A percentile compares a stretch with the other conserved stretches of the same genome.
phyloP scores from a whole-genome alignment of 2,888 invertebrate species.

The Noctua comes region DNA sequence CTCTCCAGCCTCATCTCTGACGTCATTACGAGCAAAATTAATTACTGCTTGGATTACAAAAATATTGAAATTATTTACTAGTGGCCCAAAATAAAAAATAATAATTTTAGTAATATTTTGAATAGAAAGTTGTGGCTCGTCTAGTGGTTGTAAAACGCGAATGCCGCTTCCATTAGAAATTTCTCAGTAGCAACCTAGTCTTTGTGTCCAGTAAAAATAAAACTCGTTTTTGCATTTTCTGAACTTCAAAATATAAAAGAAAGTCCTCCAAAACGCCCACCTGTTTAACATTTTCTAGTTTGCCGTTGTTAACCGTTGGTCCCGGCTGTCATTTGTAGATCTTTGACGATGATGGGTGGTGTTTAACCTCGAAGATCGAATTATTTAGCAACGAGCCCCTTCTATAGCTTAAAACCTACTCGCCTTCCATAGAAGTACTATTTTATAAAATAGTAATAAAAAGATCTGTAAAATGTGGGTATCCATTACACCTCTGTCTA shows the following conservation, averaged over 20 bases:
- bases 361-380: not conserved
- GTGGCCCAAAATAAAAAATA: no score
- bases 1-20: not conserved
- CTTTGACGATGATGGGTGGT: not conserved
- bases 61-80: not conserved
- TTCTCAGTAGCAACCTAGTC: not conserved
- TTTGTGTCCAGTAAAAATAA: not conserved
- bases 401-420: not conserved
- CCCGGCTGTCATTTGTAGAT: not conserved
- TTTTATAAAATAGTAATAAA: not conserved
- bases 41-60: not conserved
- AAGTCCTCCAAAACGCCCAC: not conserved
- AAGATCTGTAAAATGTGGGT: not conserved
- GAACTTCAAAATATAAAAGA: not conserved
- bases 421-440: no score
- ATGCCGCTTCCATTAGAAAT: not conserved
- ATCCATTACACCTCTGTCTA: constrained; percentile 5
- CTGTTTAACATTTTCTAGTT: not conserved
- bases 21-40: not conserved
- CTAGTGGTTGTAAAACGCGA: not conserved
- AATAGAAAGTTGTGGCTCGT: not conserved
- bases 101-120: no score
- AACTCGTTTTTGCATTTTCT: not conserved
- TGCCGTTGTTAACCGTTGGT: no score
- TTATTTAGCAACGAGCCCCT: not conserved